Evolutionary conservation across 2,888 invertebrate genomes (phyloP), one percentile per base, ranked within the genome.

Genomic region (Aleiodes alternator): DNA sequence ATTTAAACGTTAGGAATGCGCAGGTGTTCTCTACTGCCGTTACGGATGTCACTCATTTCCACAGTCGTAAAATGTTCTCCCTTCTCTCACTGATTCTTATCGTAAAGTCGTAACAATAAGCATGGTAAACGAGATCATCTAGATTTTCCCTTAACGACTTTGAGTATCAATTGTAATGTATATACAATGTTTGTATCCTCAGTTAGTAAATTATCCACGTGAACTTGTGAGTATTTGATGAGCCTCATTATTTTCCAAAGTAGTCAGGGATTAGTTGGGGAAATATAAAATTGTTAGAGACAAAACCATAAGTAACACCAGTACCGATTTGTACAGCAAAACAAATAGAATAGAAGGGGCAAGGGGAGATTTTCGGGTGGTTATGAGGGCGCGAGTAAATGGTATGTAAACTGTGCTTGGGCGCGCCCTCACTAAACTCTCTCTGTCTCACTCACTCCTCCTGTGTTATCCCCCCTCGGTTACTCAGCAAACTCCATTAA

Each of bases 401-500:
- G 88, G 88, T 89, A 88, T 88, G 89, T 88, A 89, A 89, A 89
- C 88, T 87, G 85, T 87, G 83, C 84, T 83, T 83, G 84, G 75
- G 84, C 82, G 84, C 85, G 85, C 85, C 87, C 86, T 86, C 84
- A 84, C 85, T 83, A 82, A 79, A 76, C 76, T 78, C 78, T 76
- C 75, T 70, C 71, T 66, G 66, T 64, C 64, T 43, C 23, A 23
- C 23, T 23, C 23, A 1, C 1, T 23, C 23, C 23, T 23, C 23
- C 23, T 23, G 55, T 43, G 48, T 9, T 29, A 34, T 80, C 76
- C 79, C 79, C 82, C 81, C 82, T 64, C 69, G 72, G 72, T 84
- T 82, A 83, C 85, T 88, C 86, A 83, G 84, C 88, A 89, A 89
- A 89, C 89, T 89, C 89, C 89, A 89, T 89, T 89, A 89, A 89